Conservation (phyloP, 2,113 vertebrate genomes). For the Rana temporaria region DNA sequence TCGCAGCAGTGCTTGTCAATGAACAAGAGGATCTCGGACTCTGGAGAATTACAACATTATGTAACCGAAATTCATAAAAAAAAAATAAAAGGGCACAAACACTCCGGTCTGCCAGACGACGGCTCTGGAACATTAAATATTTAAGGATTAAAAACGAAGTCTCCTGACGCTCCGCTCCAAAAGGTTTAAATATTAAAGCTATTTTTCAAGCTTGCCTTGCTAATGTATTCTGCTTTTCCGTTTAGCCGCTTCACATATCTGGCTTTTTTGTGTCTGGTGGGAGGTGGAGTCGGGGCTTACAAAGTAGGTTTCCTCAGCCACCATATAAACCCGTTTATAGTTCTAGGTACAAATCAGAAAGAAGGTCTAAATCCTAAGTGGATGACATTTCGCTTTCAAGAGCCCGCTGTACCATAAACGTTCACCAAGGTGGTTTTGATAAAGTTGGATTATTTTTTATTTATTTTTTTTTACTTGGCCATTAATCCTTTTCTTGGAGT, state of each 20-base stretch:
- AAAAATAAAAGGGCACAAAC: conserved; percentile 46
- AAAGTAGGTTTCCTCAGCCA: neutral
- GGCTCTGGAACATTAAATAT: conserved; percentile 52
- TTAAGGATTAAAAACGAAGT: conserved; percentile 52
- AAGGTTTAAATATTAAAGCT: conserved; percentile 56
- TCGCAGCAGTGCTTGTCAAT: neutral
- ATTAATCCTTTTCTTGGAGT: no score
- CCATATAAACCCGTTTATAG: neutral
- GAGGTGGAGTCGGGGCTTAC: conserved; percentile 7
- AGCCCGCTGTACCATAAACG: no score
- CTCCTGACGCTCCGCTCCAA: conserved; percentile 41
- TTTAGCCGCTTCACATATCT: conserved; percentile 13
- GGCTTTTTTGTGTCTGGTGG: neutral
- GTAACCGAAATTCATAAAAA: conserved; percentile 37
- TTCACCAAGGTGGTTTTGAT: no score
- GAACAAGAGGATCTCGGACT: conserved; percentile 31
- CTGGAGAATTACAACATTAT: conserved; percentile 47
- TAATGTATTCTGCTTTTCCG: conserved; percentile 25
- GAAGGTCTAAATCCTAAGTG: no score
- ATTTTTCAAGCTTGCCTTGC: conserved; percentile 44
- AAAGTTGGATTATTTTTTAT: no score
- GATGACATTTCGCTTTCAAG: no score
- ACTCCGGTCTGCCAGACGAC: conserved; percentile 45
- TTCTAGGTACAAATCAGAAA: neutral
- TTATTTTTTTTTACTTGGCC: no score